Percentiles rank a stretch among this genome's conserved stretches.
Conservation (phyloP, 2,113 vertebrate species). For the Epinephelus lanceolatus region DNA sequence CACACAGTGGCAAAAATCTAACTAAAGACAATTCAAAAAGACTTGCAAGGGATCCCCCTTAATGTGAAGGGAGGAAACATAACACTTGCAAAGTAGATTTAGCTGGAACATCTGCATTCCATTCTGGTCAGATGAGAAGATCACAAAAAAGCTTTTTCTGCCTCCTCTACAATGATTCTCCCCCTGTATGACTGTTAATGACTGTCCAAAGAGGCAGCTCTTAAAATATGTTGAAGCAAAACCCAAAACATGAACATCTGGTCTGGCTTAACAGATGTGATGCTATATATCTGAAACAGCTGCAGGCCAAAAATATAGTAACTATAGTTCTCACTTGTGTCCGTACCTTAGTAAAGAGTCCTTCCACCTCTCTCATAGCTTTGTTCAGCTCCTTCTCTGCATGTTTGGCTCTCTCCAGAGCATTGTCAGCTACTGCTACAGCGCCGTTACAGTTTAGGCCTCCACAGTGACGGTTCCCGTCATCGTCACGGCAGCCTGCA, state of each 20-base stretch:
- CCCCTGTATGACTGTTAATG: neutral
- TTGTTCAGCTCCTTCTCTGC: conserved; percentile 90
- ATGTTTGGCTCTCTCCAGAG: conserved; percentile 89
- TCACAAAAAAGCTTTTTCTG: neutral
- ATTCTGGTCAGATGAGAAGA: neutral
- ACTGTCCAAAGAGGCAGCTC: neutral
- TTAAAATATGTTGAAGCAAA: neutral
- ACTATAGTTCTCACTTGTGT: neutral
- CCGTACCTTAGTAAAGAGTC: conserved; percentile 88
- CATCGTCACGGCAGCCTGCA: conserved; percentile 93
- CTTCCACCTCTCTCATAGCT: conserved; percentile 89
- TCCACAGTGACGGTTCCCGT: conserved; percentile 91
- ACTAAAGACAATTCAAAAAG: neutral
- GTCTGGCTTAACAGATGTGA: neutral
- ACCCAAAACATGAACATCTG: neutral
- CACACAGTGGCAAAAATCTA: neutral
- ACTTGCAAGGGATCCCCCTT: neutral
- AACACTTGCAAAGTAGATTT: neutral
- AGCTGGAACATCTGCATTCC: neutral
- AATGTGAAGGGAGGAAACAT: neutral
- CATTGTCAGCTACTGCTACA: conserved; percentile 87
- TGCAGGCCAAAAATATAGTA: neutral
- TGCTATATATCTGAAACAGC: neutral
- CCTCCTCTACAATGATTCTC: neutral
- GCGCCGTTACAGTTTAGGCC: conserved; percentile 93